Base-by-base conservation (phyloP, 2,888 invertebrate species). In the Laspeyria flexula region DNA sequence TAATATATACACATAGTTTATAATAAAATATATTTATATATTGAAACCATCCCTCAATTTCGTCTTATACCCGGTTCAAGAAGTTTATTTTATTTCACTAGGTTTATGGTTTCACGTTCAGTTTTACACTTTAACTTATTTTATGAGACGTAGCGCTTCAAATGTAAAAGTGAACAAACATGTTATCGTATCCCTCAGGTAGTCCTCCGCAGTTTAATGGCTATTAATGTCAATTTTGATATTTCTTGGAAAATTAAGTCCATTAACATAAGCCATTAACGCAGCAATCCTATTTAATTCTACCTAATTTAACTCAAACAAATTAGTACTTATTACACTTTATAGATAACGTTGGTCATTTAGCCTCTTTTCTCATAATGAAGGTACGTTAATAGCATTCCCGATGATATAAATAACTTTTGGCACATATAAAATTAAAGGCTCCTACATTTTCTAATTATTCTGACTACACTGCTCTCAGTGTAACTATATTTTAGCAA, bases 281-380 rank as follows among this genome's bases (percentile, higher is more conserved):
- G 18, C 25, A 5, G 12, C 15, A 18, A 29, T 43, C 30, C 23
- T 25, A 21, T 51, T 46, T 44, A 27, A 50, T 43, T 43, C 9
- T 42, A 49, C 46, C 40, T 41, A 58, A 63, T 47, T 47, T 34
- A 44, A 37, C 38, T 35, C 25, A 39, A 53, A 52, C 43, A 48
- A 62, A 55, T 63, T 53, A 59, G 34, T 9, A 44, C 16, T 31
- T 43, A 59, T 55, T 54, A 29, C 40, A 44, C 27, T 57, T 48
- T n/a, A 51, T 59, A 15, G 43, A 46, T 67, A 43, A 55, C 21
- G 31, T 40, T 12, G 41, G 23, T 49, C 59, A 50, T 48, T 65
- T 30, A 48, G 47, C 25, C 12, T 38, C 39, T 50, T 45, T 50
- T 34, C 15, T 39, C 29, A 27, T 68, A 65, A 64, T 56, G 53